Evolutionary conservation across 1,140 invertebrate genomes (phyloP), one percentile per base, ranked within the genome.

Genomic region (Cyrtorhinus lividipennis): DNA sequence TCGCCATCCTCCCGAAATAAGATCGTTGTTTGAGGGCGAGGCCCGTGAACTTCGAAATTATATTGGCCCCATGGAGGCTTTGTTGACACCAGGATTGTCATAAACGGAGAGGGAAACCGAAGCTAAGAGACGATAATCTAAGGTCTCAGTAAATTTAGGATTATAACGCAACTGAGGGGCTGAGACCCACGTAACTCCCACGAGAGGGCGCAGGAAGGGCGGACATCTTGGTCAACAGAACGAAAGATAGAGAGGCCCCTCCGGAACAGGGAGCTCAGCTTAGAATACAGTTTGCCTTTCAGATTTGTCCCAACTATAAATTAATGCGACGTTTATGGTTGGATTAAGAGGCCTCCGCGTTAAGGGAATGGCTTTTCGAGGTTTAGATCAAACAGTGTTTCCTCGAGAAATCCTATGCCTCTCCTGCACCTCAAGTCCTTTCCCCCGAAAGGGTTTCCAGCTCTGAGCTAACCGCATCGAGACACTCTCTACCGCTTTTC

Each of bases 221-320:
- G 20, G 48, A 12, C 20, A 12, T 53, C 48, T 53, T 53, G 48
- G 48, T 53, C 48, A 53, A 53, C 10, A 15, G 48, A 53, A 22
- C 10, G 10, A 3, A 53, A 53, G 48, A 53, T 53, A 53, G 48
- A 53, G 20, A 53, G 48, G 48, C 48, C 48, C 48, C 48, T 20
- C 48, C 20, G 48, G 48, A 15, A 53, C 20, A 10, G 48, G 20
- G 20, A 10, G 12, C 48, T 15, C 5, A 53, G 48, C 12, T 61
- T 44, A 20, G 15, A 15, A 25, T n/a, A 15, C 27, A 1, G 62
- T 63, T 63, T 63, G 62, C 62, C 56, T 63, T 63, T 26, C 46
- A 24, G 62, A 63, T 63, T 63, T 63, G 62, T 53, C 58, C 62
- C 62, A 63, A 63, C 62, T 63, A 63, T 63, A 63, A 63, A 63